Evolutionary conservation across 2,113 vertebrate genomes (phyloP).

Genomic region (Phrynocephalus versicolor): DNA sequence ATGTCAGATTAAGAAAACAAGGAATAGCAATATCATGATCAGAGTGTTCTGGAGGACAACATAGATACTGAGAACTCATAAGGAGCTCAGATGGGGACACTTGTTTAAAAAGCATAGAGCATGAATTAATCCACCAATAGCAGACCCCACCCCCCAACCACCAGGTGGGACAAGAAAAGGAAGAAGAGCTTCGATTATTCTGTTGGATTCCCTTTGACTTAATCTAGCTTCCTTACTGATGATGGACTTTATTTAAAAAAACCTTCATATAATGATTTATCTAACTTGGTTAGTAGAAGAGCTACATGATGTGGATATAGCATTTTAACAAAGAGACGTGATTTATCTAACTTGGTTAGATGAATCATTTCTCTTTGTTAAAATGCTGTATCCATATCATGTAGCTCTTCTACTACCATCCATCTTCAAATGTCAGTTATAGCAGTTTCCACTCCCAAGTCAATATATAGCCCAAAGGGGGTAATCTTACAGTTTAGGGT

Average conservation of each 20-base stretch:
- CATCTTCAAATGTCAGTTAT: background rate
- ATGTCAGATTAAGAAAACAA: background rate
- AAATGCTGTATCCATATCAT: background rate
- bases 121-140: too few species aligned
- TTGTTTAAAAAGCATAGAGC: too few species aligned
- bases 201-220: background rate
- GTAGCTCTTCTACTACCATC: background rate
- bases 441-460: background rate
- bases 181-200: too few species aligned
- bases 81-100: too few species aligned
- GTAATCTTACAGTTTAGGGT: background rate
- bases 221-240: background rate
- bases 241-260: background rate
- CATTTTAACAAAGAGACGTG: too few species aligned
- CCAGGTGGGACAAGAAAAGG: too few species aligned
- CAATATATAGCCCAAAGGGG: conserved; percentile 3
- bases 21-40: background rate
- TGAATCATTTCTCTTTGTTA: background rate
- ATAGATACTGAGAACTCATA: background rate
- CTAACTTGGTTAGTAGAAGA: too few species aligned
- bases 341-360: background rate
- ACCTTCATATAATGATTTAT: background rate
- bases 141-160: too few species aligned
- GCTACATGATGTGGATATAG: too few species aligned
- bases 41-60: too few species aligned